These are phyloP conservation scores for Dendrocopos noguchii DNA, from an alignment of 2,113 vertebrate genomes.

Conservation along the genomic window DNA sequence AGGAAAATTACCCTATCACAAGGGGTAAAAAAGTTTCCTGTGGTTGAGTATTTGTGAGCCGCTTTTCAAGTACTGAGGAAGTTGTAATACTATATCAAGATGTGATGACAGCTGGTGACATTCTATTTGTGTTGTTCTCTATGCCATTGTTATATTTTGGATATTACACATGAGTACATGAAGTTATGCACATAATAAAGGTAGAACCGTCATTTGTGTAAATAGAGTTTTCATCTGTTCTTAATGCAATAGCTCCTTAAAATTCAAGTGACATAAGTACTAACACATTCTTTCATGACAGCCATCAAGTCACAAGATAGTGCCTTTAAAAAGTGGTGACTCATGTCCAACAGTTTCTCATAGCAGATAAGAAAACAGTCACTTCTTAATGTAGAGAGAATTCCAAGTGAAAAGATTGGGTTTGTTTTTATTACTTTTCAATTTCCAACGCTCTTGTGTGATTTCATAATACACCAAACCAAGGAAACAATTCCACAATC, in stretches of 20 bases:
- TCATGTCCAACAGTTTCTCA: not conserved
- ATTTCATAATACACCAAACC: not conserved
- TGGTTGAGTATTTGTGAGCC: not conserved
- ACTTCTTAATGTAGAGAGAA: not conserved
- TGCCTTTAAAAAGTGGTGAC: conserved; percentile 1
- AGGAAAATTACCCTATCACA: not conserved
- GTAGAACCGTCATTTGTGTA: not conserved
- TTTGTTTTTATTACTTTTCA: not conserved
- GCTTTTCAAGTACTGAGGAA: not conserved
- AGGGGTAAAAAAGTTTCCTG: not conserved
- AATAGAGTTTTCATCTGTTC: not conserved
- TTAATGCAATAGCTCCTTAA: not conserved
- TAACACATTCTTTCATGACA: conserved; percentile 29
- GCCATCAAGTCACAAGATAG: conserved; percentile 4
- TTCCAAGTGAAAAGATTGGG: not conserved
- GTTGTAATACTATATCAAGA: not conserved
- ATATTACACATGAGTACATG: not conserved
- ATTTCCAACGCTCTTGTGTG: not conserved
- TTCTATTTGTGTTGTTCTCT: not conserved
- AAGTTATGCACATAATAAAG: not conserved
- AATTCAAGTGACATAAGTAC: not conserved
- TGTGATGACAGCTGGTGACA: not conserved
- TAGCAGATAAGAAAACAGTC: not conserved
- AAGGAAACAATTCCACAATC: not conserved
- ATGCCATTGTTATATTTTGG: not conserved